Conservation (phyloP, 1,140 invertebrate species). For the Drosophila sp. region DNA sequence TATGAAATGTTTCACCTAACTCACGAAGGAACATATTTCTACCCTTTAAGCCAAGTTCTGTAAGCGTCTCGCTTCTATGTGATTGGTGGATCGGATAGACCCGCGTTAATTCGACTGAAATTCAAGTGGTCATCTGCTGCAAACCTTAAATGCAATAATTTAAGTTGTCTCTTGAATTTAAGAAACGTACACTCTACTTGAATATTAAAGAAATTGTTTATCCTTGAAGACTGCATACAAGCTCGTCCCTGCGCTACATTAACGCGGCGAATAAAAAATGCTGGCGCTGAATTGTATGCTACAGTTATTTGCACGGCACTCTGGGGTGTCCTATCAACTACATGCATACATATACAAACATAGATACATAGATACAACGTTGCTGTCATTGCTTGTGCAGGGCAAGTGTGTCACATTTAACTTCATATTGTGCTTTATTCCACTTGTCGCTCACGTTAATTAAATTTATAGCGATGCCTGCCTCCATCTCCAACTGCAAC, state of each 20-base stretch:
- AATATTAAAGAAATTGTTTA: constrained; percentile 7
- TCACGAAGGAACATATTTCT: too few relatives aligned
- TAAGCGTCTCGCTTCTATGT: too few relatives aligned
- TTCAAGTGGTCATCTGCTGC: too few relatives aligned
- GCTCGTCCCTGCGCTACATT: constrained; percentile 24
- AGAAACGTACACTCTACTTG: background rate
- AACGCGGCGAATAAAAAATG: constrained; percentile 36
- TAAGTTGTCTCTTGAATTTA: background rate
- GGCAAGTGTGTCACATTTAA: constrained; percentile 61
- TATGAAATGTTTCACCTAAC: too few relatives aligned
- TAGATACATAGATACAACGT: background rate
- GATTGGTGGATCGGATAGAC: too few relatives aligned
- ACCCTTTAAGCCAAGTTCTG: too few relatives aligned
- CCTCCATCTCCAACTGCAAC: constrained; percentile 14
- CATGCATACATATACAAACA: background rate
- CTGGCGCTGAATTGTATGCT: constrained; percentile 50
- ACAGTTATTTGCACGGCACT: constrained; percentile 51
- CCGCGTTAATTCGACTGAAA: too few relatives aligned
- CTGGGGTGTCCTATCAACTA: constrained; percentile 42
- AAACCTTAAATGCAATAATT: too few relatives aligned
- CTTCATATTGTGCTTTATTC: constrained; percentile 68
- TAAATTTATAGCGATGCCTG: constrained; percentile 48
- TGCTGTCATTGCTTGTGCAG: constrained; percentile 39
- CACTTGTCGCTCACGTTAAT: constrained; percentile 74
- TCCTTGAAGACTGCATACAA: constrained; percentile 1